Evolutionary conservation across 2,113 vertebrate genomes (phyloP).

Genomic region (Archocentrus centrarchus): DNA sequence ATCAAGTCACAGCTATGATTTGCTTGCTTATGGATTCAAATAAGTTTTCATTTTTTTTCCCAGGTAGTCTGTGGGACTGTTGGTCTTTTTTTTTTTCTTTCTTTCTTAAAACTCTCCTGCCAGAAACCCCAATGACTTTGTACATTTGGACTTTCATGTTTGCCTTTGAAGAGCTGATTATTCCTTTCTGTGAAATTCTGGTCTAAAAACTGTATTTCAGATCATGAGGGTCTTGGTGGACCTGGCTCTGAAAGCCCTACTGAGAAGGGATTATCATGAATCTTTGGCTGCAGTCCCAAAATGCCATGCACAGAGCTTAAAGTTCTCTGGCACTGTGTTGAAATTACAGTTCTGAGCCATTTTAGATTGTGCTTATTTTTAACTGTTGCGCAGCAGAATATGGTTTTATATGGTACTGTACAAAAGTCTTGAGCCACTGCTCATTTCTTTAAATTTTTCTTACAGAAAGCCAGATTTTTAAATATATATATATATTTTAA

Average conservation of each 20-base stretch:
- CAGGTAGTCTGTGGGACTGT: neutral
- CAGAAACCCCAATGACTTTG: constrained; percentile 2
- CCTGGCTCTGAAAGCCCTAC: neutral
- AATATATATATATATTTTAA: neutral
- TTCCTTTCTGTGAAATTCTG: constrained; percentile 6
- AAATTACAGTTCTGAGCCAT: neutral
- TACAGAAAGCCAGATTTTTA: neutral
- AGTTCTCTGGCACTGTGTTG: neutral
- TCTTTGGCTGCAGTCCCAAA: neutral
- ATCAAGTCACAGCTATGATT: constrained; percentile 34
- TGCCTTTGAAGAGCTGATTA: constrained; percentile 34
- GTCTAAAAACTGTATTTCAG: constrained; percentile 8
- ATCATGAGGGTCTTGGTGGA: constrained; percentile 4
- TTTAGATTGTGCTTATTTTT: neutral
- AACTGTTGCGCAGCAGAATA: neutral
- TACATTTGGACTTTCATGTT: constrained; percentile 37
- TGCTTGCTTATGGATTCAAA: constrained; percentile 8
- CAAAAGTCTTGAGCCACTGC: neutral
- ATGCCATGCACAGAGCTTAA: neutral
- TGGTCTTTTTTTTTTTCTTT: neutral
- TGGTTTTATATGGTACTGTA: neutral
- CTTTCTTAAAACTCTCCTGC: neutral
- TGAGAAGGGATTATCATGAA: neutral
- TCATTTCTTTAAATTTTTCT: neutral
- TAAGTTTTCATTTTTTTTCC: neutral